Conservation (phyloP, 1,140 invertebrate genomes). For the Sinonovacula constricta region DNA sequence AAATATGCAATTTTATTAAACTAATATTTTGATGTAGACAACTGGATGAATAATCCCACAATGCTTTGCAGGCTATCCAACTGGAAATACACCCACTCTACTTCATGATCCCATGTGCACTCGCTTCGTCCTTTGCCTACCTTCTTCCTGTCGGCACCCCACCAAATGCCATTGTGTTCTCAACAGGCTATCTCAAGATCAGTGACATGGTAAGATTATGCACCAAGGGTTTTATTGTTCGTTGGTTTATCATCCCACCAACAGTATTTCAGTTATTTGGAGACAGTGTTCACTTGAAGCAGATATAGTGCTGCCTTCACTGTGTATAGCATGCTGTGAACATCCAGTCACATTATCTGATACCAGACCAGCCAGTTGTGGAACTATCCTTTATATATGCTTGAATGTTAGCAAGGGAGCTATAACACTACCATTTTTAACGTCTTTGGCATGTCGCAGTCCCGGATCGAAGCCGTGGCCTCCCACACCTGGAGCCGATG, state of each 20-base stretch:
- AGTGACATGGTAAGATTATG: constrained; percentile 77
- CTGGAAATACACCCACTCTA: constrained; percentile 86
- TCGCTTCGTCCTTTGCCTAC: constrained; percentile 88
- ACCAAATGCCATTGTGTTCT: constrained; percentile 95
- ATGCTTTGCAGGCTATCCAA: constrained; percentile 63
- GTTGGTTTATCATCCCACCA: background rate
- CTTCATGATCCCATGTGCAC: constrained; percentile 90
- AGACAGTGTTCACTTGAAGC: background rate
- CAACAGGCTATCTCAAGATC: constrained; percentile 76
- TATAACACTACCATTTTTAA: too few species aligned
- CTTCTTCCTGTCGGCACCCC: constrained; percentile 91
- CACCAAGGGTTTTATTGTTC: background rate
- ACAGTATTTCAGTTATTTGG: background rate
- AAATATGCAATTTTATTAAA: too few species aligned
- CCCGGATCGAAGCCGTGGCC: too few species aligned
- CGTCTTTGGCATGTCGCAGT: too few species aligned
- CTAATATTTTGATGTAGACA: too few species aligned
- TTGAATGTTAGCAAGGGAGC: too few species aligned
- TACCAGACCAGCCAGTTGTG: background rate
- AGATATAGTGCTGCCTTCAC: background rate
- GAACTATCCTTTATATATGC: background rate
- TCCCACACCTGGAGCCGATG: too few species aligned
- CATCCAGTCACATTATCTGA: background rate
- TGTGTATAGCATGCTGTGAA: background rate
- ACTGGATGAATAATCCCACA: too few species aligned